Base-by-base conservation (phyloP, 2,113 vertebrate genomes). In the Solenodon paradoxus region DNA sequence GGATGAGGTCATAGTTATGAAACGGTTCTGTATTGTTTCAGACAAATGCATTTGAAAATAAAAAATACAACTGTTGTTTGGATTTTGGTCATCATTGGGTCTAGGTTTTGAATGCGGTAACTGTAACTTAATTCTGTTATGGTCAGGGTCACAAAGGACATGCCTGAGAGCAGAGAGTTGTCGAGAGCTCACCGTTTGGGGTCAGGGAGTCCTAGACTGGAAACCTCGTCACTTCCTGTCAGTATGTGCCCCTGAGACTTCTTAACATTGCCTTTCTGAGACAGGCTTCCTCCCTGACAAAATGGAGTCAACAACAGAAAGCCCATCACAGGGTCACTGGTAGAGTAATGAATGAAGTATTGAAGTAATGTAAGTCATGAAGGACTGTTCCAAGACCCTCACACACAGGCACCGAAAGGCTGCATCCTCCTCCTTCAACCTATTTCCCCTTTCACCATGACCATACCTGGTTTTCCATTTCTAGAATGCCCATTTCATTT, bases 361-460 rank as follows among this genome's bases (percentile, higher is more conserved):
- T n/a, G n/a, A n/a, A 59, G 0, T 6, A 30, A 12, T 55, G 22
- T 55, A 24, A 40, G n/a, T 68, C 20, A 9, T n/a, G 9, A 49
- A 75, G 12, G 40, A 49, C 19, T 32, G 72, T 53, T 13, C 19
- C 35, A 8, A n/a, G 74, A 55, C 28, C 1, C 15, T 19, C 22
- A 9, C 17, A 6, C 9, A 59, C 30, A 69, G 16, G 4, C 11
- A 8, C 9, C 24, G 40, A 28, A 85, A 45, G n/a, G 32, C 28
- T 0, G 1, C 40, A 1, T 30, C 0, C 0, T n/a, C 72, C 53
- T 55, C 49, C 66, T 22, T 53, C 26, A 19, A 30, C 7, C 32
- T 59, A 19, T 12, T 35, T 13, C 15, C 9, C 1, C 12, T 42
- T 38, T 30, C 32, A 2, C 1, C 47, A 10, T 35, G 38, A 47